A percentile compares a stretch with the other conserved stretches of the same genome.
phyloP scores from a whole-genome alignment of 2,113 vertebrate species.

The Epinephelus fuscoguttatus region DNA sequence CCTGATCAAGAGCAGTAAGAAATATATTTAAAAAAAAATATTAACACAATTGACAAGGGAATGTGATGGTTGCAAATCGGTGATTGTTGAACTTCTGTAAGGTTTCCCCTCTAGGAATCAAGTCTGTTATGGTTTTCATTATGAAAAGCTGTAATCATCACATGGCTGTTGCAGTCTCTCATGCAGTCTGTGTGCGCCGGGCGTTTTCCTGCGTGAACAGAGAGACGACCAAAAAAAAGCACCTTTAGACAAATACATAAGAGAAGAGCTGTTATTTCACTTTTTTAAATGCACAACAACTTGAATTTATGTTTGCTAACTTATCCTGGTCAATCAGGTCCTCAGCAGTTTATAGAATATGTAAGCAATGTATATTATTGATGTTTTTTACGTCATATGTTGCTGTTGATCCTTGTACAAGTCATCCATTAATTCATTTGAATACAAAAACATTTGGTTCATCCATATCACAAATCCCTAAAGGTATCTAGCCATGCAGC shows the following conservation, averaged over 20 bases:
- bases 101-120: conserved; percentile 54
- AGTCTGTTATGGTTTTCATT: conserved; percentile 77
- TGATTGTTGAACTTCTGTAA: conserved; percentile 56
- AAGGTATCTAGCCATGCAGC: too few species aligned
- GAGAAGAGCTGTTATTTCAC: not conserved
- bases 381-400: too few species aligned
- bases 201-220: conserved; percentile 59
- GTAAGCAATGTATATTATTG: too few species aligned
- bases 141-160: conserved; percentile 77
- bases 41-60: conserved; percentile 41
- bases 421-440: too few species aligned
- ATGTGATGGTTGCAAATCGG: conserved; percentile 46
- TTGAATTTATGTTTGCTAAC: not conserved
- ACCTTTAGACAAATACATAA: not conserved
- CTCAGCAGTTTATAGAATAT: too few species aligned
- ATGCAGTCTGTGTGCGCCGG: conserved; percentile 61
- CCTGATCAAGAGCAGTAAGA: conserved; percentile 36
- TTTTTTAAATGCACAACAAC: not conserved
- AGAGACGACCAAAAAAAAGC: conserved; percentile 1
- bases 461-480: too few species aligned
- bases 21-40: conserved; percentile 37
- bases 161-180: conserved; percentile 74
- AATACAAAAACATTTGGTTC: too few species aligned
- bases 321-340: not conserved
- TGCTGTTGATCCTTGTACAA: too few species aligned